A percentile compares a stretch with the other conserved stretches of the same genome.
These are phyloP conservation scores for Notamacropus eugenii DNA, from an alignment of 2,797 vertebrate species.

Conservation along the genomic window DNA sequence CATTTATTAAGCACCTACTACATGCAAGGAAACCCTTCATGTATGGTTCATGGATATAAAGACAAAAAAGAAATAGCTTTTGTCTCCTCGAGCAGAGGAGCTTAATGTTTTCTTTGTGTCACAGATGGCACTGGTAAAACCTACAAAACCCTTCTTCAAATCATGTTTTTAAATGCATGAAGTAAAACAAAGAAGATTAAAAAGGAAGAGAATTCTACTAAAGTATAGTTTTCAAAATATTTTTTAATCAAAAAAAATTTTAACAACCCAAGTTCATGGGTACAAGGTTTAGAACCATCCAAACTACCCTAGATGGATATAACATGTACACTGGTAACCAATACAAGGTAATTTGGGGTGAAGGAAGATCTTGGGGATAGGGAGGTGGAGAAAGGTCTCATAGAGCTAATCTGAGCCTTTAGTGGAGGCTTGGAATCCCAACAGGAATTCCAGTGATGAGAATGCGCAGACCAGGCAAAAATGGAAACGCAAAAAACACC, in stretches of 20 bases:
- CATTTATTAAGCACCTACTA: neutral
- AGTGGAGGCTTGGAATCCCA: neutral
- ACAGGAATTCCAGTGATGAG: neutral
- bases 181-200: neutral
- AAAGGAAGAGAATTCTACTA: neutral
- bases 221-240: neutral
- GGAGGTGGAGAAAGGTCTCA: neutral
- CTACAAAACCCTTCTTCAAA: neutral
- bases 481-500: neutral
- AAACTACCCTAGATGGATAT: neutral
- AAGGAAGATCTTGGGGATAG: neutral
- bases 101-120: neutral
- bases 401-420: neutral
- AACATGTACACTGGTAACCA: neutral
- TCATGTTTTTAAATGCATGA: neutral
- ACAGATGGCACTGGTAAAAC: neutral
- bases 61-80: neutral
- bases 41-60: neutral
- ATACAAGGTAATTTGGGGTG: neutral
- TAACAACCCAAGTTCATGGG: neutral
- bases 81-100: neutral
- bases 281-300: neutral
- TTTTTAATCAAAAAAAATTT: neutral
- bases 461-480: neutral
- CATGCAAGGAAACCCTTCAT: neutral